Evolutionary conservation across 2,797 vertebrate species (phyloP), one percentile per base, ranked within the genome.

Genomic region (Coregonus suidteri): DNA sequence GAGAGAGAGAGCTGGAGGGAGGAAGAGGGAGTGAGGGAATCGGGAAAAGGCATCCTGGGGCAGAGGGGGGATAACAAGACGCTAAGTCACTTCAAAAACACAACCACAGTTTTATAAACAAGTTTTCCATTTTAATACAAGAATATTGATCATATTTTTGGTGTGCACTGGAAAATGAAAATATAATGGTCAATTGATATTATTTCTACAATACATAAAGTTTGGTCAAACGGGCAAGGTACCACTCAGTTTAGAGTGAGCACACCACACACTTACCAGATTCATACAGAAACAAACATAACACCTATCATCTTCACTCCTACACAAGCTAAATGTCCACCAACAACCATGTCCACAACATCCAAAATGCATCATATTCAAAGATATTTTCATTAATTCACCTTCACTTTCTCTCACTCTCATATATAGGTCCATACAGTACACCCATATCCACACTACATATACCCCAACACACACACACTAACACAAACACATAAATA

Each of bases 111-210:
- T 34, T 72, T 79, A 74, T 66, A 71, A 85, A 59, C 31, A 35
- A 74, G 34, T 79, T 89, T 85, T 83, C 78, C 68, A 79, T 85
- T 95, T 94, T 93, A 94, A 93, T 95, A 95, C 87, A 95, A 95
- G 92, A 94, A 95, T 95, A 95, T 89, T 86, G 76, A 85, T 92
- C 76, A 84, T 89, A 77, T 91, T 92, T 91, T 92, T 91, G 89
- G 85, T 92, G 91, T 78, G 88, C 88, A 92, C 84, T 87, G 82
- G 88, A 85, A 91, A 79, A 86, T 86, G 82, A 93, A 89, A 93
- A 91, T 88, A 92, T 85, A 90, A 87, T 71, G 77, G 87, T 88
- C 78, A 86, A 69, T 59, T 59, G 56, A 59, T 59, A 79, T 81
- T 85, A 83, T 67, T 81, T 87, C 79, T 88, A 89, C 84, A 84